A percentile compares a stretch with the other conserved stretches of the same genome.
These are phyloP conservation scores for Lochmaea capreae DNA, from an alignment of 2,888 invertebrate genomes.

Conservation along the genomic window DNA sequence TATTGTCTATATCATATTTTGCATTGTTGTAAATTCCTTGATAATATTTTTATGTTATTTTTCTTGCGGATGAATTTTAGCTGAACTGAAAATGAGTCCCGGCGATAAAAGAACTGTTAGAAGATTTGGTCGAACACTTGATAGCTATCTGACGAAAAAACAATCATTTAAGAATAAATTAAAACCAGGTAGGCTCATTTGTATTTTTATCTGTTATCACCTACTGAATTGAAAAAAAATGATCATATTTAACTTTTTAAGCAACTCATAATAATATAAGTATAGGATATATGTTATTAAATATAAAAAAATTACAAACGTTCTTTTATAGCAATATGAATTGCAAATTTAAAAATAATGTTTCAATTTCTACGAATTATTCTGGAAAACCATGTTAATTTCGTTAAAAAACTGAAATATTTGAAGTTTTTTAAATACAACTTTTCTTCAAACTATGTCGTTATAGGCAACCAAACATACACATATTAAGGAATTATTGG, in stretches of 20 bases:
- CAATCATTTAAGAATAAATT: slow-evolving; percentile 12
- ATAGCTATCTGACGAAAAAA: slow-evolving; percentile 26
- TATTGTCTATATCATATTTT: background rate
- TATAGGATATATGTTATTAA: no score
- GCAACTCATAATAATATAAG: no score
- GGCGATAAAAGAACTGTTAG: background rate
- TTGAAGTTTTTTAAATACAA: no score
- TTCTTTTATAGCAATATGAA: no score
- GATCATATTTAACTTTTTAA: background rate
- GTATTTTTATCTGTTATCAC: background rate
- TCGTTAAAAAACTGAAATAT: no score
- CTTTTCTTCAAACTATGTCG: no score
- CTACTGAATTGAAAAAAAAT: background rate
- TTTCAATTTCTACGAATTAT: no score
- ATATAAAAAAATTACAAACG: no score
- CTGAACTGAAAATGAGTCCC: slow-evolving; percentile 16
- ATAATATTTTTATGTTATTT: slow-evolving; percentile 10
- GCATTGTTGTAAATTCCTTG: background rate
- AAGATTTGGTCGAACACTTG: slow-evolving; percentile 19
- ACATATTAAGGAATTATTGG: no score
- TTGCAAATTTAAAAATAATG: no score
- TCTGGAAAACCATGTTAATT: no score
- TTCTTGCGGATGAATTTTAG: background rate
- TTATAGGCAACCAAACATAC: no score
- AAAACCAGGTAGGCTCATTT: slow-evolving; percentile 25